Percentiles rank a stretch among this genome's conserved stretches.
Evolutionary conservation across 2,888 invertebrate genomes (phyloP).

Genomic region (Kryphioiulus occultus): DNA sequence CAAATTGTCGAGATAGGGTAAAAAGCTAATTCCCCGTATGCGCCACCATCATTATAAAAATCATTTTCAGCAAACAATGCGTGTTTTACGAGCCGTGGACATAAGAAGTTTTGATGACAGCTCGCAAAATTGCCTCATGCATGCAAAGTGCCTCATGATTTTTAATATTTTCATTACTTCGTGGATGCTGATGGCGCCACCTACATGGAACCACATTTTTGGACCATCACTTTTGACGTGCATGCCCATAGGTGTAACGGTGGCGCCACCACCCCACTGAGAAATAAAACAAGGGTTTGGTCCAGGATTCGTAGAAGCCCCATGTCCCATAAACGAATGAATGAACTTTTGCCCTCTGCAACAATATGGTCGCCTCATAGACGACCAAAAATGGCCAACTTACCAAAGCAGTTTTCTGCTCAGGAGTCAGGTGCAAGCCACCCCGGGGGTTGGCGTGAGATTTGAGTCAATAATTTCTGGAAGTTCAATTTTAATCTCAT

Average conservation of each 20-base stretch:
- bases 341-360: slow-evolving; percentile 5
- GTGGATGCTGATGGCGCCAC: neutral
- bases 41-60: neutral
- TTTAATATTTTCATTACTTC: neutral
- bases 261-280: too few relatives aligned
- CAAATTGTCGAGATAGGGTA: neutral
- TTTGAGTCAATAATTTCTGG: neutral
- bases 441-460: neutral
- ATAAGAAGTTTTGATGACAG: neutral
- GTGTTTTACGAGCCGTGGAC: neutral
- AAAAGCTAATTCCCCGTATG: neutral
- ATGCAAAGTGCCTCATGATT: neutral
- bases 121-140: neutral
- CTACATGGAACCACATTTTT: too few relatives aligned
- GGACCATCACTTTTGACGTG: too few relatives aligned
- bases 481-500: neutral
- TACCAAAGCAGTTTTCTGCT: neutral
- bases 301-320: neutral
- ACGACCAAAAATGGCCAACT: neutral
- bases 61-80: neutral
- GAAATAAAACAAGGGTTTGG: too few relatives aligned
- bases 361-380: neutral
- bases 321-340: neutral
- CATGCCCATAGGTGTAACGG: too few relatives aligned
- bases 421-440: neutral